Conservation (phyloP, 2,113 vertebrate genomes). For the Orcinus orca region DNA sequence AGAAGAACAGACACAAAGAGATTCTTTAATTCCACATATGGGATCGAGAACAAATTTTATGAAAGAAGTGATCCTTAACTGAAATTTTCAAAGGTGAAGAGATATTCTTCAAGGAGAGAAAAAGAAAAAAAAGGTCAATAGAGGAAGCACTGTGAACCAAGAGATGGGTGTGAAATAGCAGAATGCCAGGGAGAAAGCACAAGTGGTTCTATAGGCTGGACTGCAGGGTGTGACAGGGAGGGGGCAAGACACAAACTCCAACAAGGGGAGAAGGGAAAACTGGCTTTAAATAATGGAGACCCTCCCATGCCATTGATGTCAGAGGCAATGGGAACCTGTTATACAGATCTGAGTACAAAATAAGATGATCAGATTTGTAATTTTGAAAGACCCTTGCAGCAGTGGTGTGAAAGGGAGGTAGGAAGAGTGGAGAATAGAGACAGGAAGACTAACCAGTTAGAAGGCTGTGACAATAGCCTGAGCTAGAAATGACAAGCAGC, state of each 20-base stretch:
- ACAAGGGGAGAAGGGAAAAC: neutral
- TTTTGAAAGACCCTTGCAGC: neutral
- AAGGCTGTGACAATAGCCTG: neutral
- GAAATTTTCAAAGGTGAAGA: conserved; percentile 19
- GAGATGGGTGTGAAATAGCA: neutral
- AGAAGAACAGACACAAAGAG: neutral
- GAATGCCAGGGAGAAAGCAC: neutral
- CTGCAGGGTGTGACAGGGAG: neutral
- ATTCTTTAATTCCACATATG: neutral
- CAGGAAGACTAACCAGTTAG: neutral
- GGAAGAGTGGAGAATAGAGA: neutral
- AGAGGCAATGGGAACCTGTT: neutral
- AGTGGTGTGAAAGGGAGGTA: neutral
- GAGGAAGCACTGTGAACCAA: neutral
- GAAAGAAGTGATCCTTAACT: neutral
- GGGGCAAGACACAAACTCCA: neutral
- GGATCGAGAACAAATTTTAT: neutral
- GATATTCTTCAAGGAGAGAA: neutral
- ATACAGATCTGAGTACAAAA: neutral
- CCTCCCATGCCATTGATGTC: neutral
- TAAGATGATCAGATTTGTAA: neutral
- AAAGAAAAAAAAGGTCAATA: neutral
- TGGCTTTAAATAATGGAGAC: neutral
- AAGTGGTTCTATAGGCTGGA: neutral
- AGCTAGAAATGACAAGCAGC: neutral